Conservation (phyloP, 2,888 invertebrate genomes). For the Troides helena region DNA sequence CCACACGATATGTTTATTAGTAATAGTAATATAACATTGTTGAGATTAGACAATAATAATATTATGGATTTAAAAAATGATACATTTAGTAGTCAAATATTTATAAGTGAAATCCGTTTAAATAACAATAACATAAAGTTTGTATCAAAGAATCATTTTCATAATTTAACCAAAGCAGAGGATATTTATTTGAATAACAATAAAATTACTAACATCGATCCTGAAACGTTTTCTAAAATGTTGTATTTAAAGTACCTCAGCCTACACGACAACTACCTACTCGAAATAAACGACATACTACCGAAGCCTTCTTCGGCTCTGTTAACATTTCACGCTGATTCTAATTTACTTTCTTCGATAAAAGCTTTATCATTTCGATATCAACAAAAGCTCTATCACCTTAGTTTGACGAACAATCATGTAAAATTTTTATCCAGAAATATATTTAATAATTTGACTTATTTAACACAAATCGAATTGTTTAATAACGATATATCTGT, state of each 20-base stretch:
- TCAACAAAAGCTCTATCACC: constrained; percentile 89
- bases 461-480: constrained; percentile 87
- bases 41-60: constrained; percentile 92
- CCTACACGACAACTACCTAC: constrained; percentile 88
- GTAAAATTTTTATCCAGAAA: constrained; percentile 85
- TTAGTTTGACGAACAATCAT: constrained; percentile 90
- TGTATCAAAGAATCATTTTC: constrained; percentile 88
- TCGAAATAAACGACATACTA: constrained; percentile 88
- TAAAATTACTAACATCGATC: constrained; percentile 88
- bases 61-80: constrained; percentile 88
- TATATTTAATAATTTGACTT: constrained; percentile 86
- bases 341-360: constrained; percentile 86
- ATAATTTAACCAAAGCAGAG: constrained; percentile 85
- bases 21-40: constrained; percentile 86
- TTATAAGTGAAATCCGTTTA: constrained; percentile 87
- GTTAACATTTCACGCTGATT: constrained; percentile 88
- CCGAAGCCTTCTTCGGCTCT: constrained; percentile 85
- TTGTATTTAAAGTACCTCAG: constrained; percentile 90
- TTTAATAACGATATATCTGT: constrained; percentile 88
- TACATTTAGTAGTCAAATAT: constrained; percentile 86
- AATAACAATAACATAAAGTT: constrained; percentile 90
- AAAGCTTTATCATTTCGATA: constrained; percentile 87
- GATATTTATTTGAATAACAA: constrained; percentile 94
- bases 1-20: constrained; percentile 88
- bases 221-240: constrained; percentile 87